Base-by-base conservation (phyloP, 2,113 vertebrate genomes). In the Acanthochromis polyacanthus region DNA sequence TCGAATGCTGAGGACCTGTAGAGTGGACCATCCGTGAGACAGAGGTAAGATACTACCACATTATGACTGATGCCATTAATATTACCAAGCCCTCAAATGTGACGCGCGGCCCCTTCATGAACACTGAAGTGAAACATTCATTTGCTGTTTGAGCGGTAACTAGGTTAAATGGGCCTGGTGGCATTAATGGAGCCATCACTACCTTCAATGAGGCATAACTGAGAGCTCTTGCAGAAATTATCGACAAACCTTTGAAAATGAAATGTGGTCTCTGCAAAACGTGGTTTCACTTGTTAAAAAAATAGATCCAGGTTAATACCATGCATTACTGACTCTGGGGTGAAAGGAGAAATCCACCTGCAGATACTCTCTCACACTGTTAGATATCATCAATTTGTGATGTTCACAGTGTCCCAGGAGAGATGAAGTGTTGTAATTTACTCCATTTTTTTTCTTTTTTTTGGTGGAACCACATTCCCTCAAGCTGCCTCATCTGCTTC, bases 121-220 rank as follows among this genome's bases (percentile, higher is more conserved):
- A 80, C 78, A 68, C 65, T 73, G 51, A 77, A 87, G 82, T 81
- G 78, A 85, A 78, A 84, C 74, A 67, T 85, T 89, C 56, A 88
- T 89, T 90, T 86, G 77, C 86, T 76, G 78, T 88, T 62, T 71
- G 79, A 88, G 71, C 55, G 32, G 74, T 91, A 87, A 91, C 78
- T 80, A 65, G 72, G 85, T 83, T 86, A 83, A 89, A 92, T 83
- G 83, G 65, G 58, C 84, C 82, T 69, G 53, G 74, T 81, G 73
- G 80, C 30, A 9, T 85, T 91, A 93, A 92, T 90, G 86, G 84
- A 83, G 80, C 55, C 75, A 88, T 93, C 72, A 80, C 59, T 81
- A 83, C 32, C 66, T 1, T 70, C 80, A 71, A 61, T 59, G 74
- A 85, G 81, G 80, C 88, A 84, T 55, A 85, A 80, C 84, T 67